Percentiles rank a stretch among this genome's conserved stretches.
Evolutionary conservation across 2,797 vertebrate species (phyloP).

Genomic region (Trachurus trachurus): DNA sequence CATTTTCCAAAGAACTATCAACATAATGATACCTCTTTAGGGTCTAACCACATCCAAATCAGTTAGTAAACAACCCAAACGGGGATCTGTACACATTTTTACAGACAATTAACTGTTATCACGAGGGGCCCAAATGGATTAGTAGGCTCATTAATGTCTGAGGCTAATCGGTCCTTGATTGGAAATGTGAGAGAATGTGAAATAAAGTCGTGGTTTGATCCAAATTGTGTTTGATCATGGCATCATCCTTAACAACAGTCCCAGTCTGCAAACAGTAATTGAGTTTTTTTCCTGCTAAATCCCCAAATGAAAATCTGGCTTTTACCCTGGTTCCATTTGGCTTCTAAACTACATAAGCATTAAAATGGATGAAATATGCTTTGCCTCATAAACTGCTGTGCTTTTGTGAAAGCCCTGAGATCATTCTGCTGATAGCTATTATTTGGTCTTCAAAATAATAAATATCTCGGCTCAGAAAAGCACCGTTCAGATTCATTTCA

Average conservation of each 20-base stretch:
- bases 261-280: conserved; percentile 78
- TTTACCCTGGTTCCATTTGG: conserved; percentile 61
- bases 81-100: conserved; percentile 88
- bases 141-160: conserved; percentile 87
- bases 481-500: conserved; percentile 23
- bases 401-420: conserved; percentile 48
- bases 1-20: conserved; percentile 86
- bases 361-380: conserved; percentile 60
- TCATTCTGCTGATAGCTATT: conserved; percentile 53
- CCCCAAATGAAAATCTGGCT: conserved; percentile 63
- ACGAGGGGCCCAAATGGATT: conserved; percentile 85
- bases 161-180: conserved; percentile 88
- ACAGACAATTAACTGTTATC: conserved; percentile 89
- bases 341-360: conserved; percentile 45
- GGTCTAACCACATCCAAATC: conserved; percentile 88
- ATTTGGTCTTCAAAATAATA: conserved; percentile 49
- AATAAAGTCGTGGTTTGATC: conserved; percentile 82
- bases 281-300: conserved; percentile 53
- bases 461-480: conserved; percentile 31
- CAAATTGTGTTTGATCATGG: conserved; percentile 86
- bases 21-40: conserved; percentile 87
- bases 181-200: conserved; percentile 85
- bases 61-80: conserved; percentile 88
- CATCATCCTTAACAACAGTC: conserved; percentile 70
- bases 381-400: conserved; percentile 54